Percentiles rank a stretch among this genome's conserved stretches.
Conservation (phyloP, 2,888 invertebrate species). For the Listrodromus nycthemerus region DNA sequence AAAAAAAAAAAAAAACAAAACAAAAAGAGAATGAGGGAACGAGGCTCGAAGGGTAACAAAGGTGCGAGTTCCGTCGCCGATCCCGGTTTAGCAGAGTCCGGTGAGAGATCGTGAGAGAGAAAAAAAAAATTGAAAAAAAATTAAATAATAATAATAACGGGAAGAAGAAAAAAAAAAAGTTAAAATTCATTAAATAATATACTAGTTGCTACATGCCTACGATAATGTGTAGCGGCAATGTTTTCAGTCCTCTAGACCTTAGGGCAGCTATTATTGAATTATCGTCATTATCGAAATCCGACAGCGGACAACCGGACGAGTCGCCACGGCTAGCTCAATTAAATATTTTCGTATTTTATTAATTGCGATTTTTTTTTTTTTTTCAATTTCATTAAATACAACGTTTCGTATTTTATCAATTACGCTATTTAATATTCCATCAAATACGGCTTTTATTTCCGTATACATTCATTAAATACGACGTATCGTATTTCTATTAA, state of each 20-base stretch:
- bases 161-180: conserved; percentile 11
- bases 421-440: too few species aligned
- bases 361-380: too few species aligned
- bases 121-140: not conserved
- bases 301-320: conserved; percentile 60
- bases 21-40: not conserved
- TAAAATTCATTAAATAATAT: conserved; percentile 76
- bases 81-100: conserved; percentile 22
- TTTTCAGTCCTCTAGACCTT: conserved; percentile 78
- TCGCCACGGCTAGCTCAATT: too few species aligned
- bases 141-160: too few species aligned
- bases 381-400: too few species aligned
- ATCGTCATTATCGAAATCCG: conserved; percentile 69
- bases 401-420: too few species aligned
- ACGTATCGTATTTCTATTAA: too few species aligned
- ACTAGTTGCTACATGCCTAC: conserved; percentile 82
- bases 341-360: too few species aligned
- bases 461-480: too few species aligned
- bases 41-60: conserved; percentile 39
- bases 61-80: conserved; percentile 41
- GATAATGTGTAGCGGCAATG: conserved; percentile 80
- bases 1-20: not conserved
- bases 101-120: conserved; percentile 13
- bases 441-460: too few species aligned
- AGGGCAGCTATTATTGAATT: conserved; percentile 77